Conservation (phyloP, 2,888 invertebrate genomes). For the Dynastes maya region DNA sequence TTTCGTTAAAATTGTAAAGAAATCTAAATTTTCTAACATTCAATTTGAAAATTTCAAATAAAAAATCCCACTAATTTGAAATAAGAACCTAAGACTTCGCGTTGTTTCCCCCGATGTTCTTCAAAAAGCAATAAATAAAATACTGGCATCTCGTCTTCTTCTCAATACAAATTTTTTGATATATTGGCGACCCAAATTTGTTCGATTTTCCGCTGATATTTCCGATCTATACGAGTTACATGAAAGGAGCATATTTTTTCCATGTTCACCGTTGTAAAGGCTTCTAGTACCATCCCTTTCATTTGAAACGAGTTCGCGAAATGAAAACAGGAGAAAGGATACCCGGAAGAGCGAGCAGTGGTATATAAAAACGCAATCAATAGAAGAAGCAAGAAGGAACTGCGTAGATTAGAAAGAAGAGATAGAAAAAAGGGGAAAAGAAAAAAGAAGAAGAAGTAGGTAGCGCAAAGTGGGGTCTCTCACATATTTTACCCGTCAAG, state of each 20-base stretch:
- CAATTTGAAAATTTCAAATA: no score
- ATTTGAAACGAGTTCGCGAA: background rate
- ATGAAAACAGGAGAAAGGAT: background rate
- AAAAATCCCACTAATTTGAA: background rate
- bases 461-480: slow-evolving; percentile 11
- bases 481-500: slow-evolving; percentile 13
- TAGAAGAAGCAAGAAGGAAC: background rate
- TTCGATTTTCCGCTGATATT: slow-evolving; percentile 10
- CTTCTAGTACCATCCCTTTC: background rate
- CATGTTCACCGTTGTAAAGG: background rate
- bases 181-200: slow-evolving; percentile 22
- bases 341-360: background rate
- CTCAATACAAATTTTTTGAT: background rate
- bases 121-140: background rate
- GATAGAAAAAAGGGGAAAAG: background rate
- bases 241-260: slow-evolving; percentile 1
- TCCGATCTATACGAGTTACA: background rate
- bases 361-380: slow-evolving; percentile 13
- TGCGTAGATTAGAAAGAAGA: background rate
- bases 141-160: background rate
- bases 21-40: no score
- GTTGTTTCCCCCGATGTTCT: background rate
- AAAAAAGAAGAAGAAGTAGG: background rate
- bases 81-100: background rate
- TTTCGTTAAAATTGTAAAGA: no score